These are phyloP conservation scores for Drosophila anomelani DNA, from an alignment of 2,888 invertebrate species.

Conservation along the genomic window DNA sequence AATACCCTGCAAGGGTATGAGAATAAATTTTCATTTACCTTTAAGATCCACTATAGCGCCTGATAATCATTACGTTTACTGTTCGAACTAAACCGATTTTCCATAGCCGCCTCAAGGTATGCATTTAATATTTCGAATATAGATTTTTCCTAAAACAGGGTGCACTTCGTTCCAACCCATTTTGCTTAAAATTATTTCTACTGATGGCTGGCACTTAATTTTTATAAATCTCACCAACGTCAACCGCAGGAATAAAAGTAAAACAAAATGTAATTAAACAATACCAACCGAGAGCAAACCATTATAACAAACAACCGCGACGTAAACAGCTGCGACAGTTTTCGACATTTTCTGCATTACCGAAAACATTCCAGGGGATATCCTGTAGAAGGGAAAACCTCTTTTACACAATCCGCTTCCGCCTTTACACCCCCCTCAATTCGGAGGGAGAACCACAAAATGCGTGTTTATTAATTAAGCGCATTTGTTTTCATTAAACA, in stretches of 20 bases:
- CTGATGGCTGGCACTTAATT: slow-evolving; percentile 57
- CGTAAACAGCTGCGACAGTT: slow-evolving; percentile 79
- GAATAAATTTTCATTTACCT: neutral
- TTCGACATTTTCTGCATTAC: slow-evolving; percentile 48
- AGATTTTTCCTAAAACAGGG: slow-evolving; percentile 19
- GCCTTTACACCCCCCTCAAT: neutral
- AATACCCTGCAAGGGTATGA: neutral
- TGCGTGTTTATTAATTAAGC: slow-evolving; percentile 85
- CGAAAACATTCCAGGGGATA: slow-evolving; percentile 29
- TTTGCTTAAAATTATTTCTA: slow-evolving; percentile 27
- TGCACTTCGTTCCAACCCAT: neutral
- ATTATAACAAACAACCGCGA: slow-evolving; percentile 70
- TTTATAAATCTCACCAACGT: slow-evolving; percentile 58
- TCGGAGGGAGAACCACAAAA: slow-evolving; percentile 80
- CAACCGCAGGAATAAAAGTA: slow-evolving; percentile 26
- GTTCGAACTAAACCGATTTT: slow-evolving; percentile 47
- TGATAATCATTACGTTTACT: slow-evolving; percentile 2
- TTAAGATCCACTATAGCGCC: slow-evolving; percentile 19
- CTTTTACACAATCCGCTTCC: neutral
- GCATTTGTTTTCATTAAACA: slow-evolving; percentile 85
- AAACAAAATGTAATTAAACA: slow-evolving; percentile 65
- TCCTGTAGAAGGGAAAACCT: neutral
- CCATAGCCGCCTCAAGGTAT: slow-evolving; percentile 27
- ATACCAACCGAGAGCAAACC: slow-evolving; percentile 52
- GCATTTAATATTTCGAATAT: slow-evolving; percentile 5